Base-by-base conservation (phyloP, 2,797 vertebrate species). In the Ptychobarbus kaznakovi region DNA sequence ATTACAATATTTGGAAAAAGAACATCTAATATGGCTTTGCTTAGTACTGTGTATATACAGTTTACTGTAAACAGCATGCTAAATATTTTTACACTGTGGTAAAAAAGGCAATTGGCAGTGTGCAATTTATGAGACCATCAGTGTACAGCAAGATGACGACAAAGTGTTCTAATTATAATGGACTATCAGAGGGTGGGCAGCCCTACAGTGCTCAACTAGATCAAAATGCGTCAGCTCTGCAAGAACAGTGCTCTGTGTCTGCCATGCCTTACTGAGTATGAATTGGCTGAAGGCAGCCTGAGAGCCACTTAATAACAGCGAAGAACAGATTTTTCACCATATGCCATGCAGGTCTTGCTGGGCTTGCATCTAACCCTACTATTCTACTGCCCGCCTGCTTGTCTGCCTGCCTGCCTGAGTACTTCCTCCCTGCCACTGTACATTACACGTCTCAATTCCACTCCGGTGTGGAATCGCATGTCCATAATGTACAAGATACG, bases 291-390 rank as follows among this genome's bases (percentile, higher is more conserved):
- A 87, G 66, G 53, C 77, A 88, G 75, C 74, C 79, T 82, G 79
- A 63, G 80, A 74, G 86, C 82, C 86, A 86, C 76, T 88, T 87
- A 91, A 87, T 81, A 86, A 85, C 82, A 83, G 88, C 6, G 42
- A 32, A 69, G 86, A 90, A 89, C 89, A 91, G 90, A 89, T 91
- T 89, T 91, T 80, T 85, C 78, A 80, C 87, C 90, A 91, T 91
- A 91, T 91, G 90, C 77, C 85, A 28, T 32, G 66, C 70, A 80
- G 80, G 80, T 88, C 85, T 88, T 82, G 76, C 88, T 86, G 86
- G 83, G 87, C 75, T 78, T 78, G 80, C 49, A 66, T 84, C 83
- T 20, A 70, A 42, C 81, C 76, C 38, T 58, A 80, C 72, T 84
- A 28, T 68, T 81, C 69, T 49, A 18, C 82, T 77, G 51, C 22